These are phyloP conservation scores for Microcebus lehilahytsara DNA, from an alignment of 2,113 vertebrate species.

Conservation along the genomic window DNA sequence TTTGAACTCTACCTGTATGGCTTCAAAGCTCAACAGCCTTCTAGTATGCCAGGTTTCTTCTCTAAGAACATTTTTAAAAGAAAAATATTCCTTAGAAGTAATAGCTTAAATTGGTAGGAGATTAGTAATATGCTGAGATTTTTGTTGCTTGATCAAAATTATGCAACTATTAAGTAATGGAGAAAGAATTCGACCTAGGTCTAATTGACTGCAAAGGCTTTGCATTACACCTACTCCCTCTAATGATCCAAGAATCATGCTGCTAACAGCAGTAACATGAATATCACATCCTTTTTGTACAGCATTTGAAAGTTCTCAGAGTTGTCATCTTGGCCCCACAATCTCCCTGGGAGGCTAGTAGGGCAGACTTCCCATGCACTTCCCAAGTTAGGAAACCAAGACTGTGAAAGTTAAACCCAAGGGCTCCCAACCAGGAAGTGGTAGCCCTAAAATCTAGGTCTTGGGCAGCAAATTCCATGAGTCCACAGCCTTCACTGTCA, in stretches of 20 bases:
- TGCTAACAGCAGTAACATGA: background rate
- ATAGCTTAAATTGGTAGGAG: background rate
- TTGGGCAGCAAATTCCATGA: background rate
- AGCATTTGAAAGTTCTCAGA: background rate
- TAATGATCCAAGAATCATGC: background rate
- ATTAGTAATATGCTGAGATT: background rate
- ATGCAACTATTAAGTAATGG: background rate
- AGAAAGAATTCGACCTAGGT: background rate
- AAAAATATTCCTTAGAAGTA: background rate
- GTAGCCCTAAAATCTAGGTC: background rate
- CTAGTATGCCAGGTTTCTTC: background rate
- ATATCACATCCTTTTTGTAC: background rate
- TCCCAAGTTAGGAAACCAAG: background rate
- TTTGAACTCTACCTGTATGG: background rate
- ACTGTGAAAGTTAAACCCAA: background rate
- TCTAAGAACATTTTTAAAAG: background rate
- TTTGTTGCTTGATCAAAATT: background rate
- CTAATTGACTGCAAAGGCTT: background rate
- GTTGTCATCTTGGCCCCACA: background rate
- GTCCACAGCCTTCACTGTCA: background rate
- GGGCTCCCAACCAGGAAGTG: background rate
- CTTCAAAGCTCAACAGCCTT: background rate
- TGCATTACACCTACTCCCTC: background rate
- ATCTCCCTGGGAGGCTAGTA: background rate
- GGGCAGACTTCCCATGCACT: background rate